Percentiles rank a stretch among this genome's conserved stretches.
phyloP scores from a whole-genome alignment of 2,797 vertebrate genomes.

The Craterocephalus amniculus region DNA sequence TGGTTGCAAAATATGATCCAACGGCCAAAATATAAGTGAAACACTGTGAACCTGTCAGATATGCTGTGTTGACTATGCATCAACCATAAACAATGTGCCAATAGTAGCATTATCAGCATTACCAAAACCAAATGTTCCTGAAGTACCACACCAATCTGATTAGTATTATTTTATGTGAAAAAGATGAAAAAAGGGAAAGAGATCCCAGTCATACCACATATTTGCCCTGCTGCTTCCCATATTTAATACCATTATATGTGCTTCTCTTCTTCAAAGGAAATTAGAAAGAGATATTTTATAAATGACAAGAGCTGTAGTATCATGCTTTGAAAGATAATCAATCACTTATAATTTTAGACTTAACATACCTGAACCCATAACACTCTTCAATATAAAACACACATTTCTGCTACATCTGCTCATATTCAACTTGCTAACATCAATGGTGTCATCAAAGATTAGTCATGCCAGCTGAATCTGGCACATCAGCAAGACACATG shows the following conservation, averaged over 20 bases:
- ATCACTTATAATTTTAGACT: neutral
- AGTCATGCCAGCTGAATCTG: conserved; percentile 52
- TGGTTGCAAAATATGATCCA: conserved; percentile 12
- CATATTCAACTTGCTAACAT: conserved; percentile 46
- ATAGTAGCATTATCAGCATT: conserved; percentile 1
- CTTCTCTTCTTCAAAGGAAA: neutral
- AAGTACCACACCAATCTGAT: neutral
- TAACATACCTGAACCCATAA: conserved; percentile 13
- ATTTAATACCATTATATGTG: neutral
- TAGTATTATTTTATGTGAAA: neutral
- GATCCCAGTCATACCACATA: neutral
- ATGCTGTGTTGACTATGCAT: conserved; percentile 14
- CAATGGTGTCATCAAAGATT: conserved; percentile 54
- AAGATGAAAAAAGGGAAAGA: neutral
- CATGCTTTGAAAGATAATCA: conserved; percentile 5
- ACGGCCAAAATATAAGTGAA: conserved; percentile 7
- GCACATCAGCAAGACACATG: conserved; percentile 44
- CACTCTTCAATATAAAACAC: conserved; percentile 38
- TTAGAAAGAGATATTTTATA: neutral
- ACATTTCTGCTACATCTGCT: conserved; percentile 46
- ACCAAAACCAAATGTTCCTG: neutral
- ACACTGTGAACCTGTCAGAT: conserved; percentile 8
- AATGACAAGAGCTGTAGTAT: neutral
- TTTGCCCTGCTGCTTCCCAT: neutral
- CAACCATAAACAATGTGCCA: neutral